Percentiles rank a stretch among this genome's conserved stretches.
phyloP scores from a whole-genome alignment of 2,888 invertebrate species.

The Hydraecia micacea region DNA sequence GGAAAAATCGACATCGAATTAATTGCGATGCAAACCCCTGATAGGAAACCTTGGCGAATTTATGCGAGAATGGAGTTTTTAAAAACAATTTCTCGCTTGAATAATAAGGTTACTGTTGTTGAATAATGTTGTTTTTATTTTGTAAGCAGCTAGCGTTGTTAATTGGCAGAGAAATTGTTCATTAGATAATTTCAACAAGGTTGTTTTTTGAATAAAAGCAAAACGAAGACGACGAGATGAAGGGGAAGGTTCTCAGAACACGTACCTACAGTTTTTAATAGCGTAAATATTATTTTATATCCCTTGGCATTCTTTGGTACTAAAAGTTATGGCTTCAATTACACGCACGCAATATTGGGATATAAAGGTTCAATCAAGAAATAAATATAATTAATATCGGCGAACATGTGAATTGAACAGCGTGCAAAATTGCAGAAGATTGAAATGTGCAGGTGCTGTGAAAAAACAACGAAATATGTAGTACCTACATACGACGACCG shows the following conservation, averaged over 20 bases:
- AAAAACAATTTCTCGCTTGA: conserved; percentile 60
- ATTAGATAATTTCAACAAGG: conserved; percentile 40
- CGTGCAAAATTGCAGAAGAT: conserved; percentile 52
- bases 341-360: conserved; percentile 76
- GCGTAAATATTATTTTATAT: conserved; percentile 67
- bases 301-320: conserved; percentile 71
- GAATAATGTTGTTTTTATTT: conserved; percentile 51
- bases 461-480: conserved; percentile 14
- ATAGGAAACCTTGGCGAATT: conserved; percentile 66
- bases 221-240: conserved; percentile 18
- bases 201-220: conserved; percentile 36
- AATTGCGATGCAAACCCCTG: conserved; percentile 75
- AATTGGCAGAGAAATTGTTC: conserved; percentile 59
- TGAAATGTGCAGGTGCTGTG: conserved; percentile 36
- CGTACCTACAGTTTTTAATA: conserved; percentile 59
- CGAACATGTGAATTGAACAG: conserved; percentile 63
- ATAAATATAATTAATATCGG: conserved; percentile 71
- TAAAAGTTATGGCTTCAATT: conserved; percentile 75
- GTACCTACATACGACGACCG: too few relatives aligned
- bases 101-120: conserved; percentile 56
- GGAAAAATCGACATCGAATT: conserved; percentile 81
- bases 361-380: conserved; percentile 76
- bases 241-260: conserved; percentile 18
- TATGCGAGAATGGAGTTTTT: conserved; percentile 68
- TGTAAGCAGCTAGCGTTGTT: conserved; percentile 58